A percentile compares a stretch with the other conserved stretches of the same genome.
Evolutionary conservation across 2,888 invertebrate species (phyloP).

Genomic region (Choreutis nemorana): DNA sequence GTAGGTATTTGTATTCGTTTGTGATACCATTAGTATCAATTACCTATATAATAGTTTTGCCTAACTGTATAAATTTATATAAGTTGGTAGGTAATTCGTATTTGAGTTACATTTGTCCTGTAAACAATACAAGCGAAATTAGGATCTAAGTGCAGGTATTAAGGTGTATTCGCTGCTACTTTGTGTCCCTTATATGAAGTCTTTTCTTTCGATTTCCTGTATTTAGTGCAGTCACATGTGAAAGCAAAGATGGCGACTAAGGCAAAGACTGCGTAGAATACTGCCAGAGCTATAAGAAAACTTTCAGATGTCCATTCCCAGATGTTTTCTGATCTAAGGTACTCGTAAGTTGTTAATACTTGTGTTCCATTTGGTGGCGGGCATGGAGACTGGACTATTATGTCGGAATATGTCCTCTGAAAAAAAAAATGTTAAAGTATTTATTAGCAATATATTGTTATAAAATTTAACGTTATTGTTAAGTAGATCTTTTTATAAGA

Average conservation of each 20-base stretch:
- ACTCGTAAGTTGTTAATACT: conserved; percentile 62
- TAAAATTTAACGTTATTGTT: not conserved
- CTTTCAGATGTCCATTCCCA: conserved; percentile 63
- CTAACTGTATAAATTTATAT: too few species aligned
- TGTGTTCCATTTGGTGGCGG: conserved; percentile 82
- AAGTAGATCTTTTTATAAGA: too few species aligned
- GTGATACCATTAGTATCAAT: too few species aligned
- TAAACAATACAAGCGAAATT: too few species aligned
- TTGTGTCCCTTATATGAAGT: conserved; percentile 55
- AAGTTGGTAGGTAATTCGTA: too few species aligned
- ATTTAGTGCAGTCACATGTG: conserved; percentile 64
- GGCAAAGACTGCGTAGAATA: conserved; percentile 70
- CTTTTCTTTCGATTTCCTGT: conserved; percentile 58
- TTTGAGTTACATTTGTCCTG: too few species aligned
- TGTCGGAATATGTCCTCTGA: conserved; percentile 86
- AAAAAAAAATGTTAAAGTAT: conserved; percentile 13
- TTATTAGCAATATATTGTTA: too few species aligned
- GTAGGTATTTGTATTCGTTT: too few species aligned
- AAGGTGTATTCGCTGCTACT: conserved; percentile 70
- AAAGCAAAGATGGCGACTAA: conserved; percentile 69
- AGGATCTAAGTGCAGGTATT: too few species aligned
- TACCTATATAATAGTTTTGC: too few species aligned
- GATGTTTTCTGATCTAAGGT: conserved; percentile 35
- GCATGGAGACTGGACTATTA: conserved; percentile 84
- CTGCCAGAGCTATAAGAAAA: conserved; percentile 66